Conservation (phyloP, 2,113 vertebrate genomes). For the Myotis yumanensis region DNA sequence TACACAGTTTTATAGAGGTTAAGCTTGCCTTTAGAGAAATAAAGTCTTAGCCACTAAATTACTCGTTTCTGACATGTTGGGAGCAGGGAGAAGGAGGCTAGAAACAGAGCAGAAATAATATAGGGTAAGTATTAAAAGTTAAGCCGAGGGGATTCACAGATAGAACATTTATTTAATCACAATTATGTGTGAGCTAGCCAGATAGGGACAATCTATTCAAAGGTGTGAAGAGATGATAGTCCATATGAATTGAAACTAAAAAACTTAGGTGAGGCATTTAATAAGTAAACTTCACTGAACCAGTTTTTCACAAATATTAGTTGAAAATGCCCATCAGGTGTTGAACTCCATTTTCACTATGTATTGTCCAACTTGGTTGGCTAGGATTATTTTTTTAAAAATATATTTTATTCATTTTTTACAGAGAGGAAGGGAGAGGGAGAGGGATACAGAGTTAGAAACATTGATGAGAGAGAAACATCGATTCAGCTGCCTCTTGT, state of each 20-base stretch:
- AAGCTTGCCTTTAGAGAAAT: slow-evolving; percentile 65
- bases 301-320: slow-evolving; percentile 4
- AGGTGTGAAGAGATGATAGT: slow-evolving; percentile 14
- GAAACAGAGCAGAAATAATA: not conserved
- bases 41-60: slow-evolving; percentile 55
- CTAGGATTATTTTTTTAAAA: not conserved
- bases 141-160: slow-evolving; percentile 44
- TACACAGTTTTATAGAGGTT: slow-evolving; percentile 45
- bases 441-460: too few relatives aligned
- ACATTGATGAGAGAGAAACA: too few relatives aligned
- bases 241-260: not conserved
- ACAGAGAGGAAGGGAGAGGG: too few relatives aligned
- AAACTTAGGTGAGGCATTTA: not conserved
- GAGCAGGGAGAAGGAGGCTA: not conserved
- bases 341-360: not conserved
- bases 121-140: slow-evolving; percentile 45
- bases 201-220: slow-evolving; percentile 24
- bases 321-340: not conserved
- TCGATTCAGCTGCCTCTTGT: too few relatives aligned
- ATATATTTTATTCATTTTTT: too few relatives aligned
- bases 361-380: not conserved
- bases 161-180: slow-evolving; percentile 61
- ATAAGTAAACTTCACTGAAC: slow-evolving; percentile 14
- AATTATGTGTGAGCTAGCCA: not conserved
- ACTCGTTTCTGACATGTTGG: slow-evolving; percentile 40